These are phyloP conservation scores for Podarcis raffonei DNA, from an alignment of 2,113 vertebrate species.

Conservation along the genomic window DNA sequence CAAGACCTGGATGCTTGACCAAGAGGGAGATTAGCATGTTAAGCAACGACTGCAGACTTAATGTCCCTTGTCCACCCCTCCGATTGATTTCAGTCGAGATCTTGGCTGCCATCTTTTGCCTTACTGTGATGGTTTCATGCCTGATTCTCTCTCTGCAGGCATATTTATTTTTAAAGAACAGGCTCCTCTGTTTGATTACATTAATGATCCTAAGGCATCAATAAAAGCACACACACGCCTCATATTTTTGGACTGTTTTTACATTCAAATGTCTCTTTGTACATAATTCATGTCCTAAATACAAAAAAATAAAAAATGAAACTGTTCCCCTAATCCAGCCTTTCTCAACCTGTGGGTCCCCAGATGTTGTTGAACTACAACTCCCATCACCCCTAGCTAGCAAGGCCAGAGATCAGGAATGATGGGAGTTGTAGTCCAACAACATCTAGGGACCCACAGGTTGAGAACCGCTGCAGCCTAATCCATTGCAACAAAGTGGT, in stretches of 20 bases:
- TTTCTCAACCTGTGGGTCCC: too few species aligned
- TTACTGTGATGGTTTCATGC: conserved; percentile 46
- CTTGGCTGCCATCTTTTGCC: conserved; percentile 45
- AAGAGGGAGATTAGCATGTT: not conserved
- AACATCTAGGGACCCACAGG: too few species aligned
- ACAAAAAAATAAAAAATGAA: not conserved
- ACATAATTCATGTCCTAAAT: not conserved
- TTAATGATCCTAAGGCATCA: not conserved
- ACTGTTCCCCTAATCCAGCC: too few species aligned
- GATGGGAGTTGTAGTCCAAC: too few species aligned
- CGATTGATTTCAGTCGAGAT: conserved; percentile 41
- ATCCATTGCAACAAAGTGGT: too few species aligned
- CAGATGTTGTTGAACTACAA: too few species aligned
- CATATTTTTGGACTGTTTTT: not conserved
- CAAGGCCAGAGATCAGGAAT: too few species aligned
- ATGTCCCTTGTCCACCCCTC: not conserved
- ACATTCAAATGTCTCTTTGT: not conserved
- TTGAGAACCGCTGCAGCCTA: too few species aligned
- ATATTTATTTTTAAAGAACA: conserved; percentile 57
- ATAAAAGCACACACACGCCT: not conserved
- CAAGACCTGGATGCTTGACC: not conserved
- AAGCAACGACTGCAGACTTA: not conserved
- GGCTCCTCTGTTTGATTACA: not conserved
- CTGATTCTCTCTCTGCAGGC: conserved; percentile 50
- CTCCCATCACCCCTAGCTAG: too few species aligned